Percentiles rank a stretch among this genome's conserved stretches.
These are phyloP conservation scores for Limnephilus rhombicus DNA, from an alignment of 2,888 invertebrate species.

Conservation along the genomic window DNA sequence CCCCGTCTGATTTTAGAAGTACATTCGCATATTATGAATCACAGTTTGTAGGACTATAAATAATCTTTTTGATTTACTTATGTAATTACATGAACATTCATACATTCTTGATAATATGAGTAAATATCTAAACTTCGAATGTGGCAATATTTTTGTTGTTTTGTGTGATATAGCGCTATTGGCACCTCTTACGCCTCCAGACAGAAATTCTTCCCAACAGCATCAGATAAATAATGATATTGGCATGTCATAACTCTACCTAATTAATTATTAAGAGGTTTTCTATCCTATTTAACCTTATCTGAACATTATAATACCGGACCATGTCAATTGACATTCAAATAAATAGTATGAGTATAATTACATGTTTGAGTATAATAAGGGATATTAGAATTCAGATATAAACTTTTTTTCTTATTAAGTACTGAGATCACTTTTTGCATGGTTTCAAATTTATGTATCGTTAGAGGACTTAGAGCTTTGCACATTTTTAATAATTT, in stretches of 20 bases:
- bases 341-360: neutral
- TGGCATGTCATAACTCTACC: neutral
- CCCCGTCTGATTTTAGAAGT: too few relatives aligned
- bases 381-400: constrained; percentile 18
- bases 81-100: too few relatives aligned
- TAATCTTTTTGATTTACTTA: too few relatives aligned
- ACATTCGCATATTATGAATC: too few relatives aligned
- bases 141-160: too few relatives aligned
- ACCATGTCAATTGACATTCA: neutral
- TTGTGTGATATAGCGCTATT: neutral
- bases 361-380: constrained; percentile 1
- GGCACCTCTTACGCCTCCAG: neutral
- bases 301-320: neutral
- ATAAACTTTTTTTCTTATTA: neutral
- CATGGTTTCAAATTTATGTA: constrained; percentile 37
- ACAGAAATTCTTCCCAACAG: neutral
- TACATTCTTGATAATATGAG: neutral
- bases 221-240: neutral
- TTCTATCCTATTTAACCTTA: neutral
- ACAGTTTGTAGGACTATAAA: too few relatives aligned
- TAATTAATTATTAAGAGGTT: neutral
- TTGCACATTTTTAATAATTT: constrained; percentile 32
- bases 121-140: neutral
- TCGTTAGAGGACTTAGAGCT: constrained; percentile 41
- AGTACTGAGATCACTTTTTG: constrained; percentile 34